phyloP scores from a whole-genome alignment of 2,113 vertebrate genomes.

The Leuciscus idus region DNA sequence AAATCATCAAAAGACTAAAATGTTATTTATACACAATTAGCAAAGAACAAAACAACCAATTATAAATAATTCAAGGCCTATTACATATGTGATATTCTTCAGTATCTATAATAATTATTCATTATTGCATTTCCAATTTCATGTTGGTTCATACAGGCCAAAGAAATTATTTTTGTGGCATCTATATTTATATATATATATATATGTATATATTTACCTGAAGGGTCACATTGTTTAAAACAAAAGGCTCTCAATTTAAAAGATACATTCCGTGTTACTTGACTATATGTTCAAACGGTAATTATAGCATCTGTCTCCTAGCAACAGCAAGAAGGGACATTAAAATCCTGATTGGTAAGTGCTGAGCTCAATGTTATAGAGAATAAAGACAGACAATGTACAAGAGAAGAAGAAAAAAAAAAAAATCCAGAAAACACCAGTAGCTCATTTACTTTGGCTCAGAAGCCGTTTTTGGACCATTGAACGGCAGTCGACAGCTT shows the following conservation, averaged over 20 bases:
- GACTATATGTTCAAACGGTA: slow-evolving; percentile 70
- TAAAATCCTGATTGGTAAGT: slow-evolving; percentile 71
- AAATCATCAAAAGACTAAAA: no score
- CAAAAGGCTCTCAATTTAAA: slow-evolving; percentile 60
- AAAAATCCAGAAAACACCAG: slow-evolving; percentile 5
- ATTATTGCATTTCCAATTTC: background rate
- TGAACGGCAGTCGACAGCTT: slow-evolving; percentile 71
- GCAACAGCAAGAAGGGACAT: slow-evolving; percentile 77
- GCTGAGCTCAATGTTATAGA: slow-evolving; percentile 67
- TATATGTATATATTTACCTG: background rate
- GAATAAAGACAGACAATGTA: slow-evolving; percentile 53
- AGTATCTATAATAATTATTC: no score
- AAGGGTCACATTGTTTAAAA: slow-evolving; percentile 15
- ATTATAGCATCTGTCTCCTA: slow-evolving; percentile 78
- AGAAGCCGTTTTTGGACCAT: slow-evolving; percentile 52
- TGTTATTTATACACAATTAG: background rate
- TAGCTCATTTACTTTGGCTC: slow-evolving; percentile 33
- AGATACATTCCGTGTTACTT: slow-evolving; percentile 71
- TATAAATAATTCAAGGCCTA: no score
- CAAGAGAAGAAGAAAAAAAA: background rate
- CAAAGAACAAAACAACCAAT: background rate
- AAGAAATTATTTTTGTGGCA: background rate
- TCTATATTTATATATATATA: background rate
- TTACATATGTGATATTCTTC: no score
- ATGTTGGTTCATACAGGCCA: background rate